Base-by-base conservation (phyloP, 1,140 invertebrate species). In the Pararge aegeria region DNA sequence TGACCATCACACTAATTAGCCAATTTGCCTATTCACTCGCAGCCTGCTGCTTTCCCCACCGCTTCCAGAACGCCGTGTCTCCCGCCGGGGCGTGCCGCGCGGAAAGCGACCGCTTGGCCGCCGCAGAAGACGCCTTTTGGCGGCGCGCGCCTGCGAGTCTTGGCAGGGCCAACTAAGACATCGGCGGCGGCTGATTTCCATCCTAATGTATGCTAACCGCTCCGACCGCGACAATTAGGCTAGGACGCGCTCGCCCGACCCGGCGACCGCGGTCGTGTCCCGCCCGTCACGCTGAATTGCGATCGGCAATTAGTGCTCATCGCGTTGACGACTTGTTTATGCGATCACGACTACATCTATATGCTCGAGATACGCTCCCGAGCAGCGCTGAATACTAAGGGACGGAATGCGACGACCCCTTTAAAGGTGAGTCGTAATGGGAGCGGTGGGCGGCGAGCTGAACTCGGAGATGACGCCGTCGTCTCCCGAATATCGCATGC, bases 171-270 rank as follows among this genome's bases (percentile, higher is more conserved):
- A 59, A 73, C 64, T 67, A 79, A 83, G 80, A 84, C 83, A 64
- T 73, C 68, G 55, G 67, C 61, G 58, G 67, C 61, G 70, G 74
- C 68, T 83, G 76, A 84, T 87, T 78, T 65, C 60, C 72, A 83
- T 85, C 77, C 75, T 81, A 85, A 87, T 87, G 75, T 81, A 87
- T 87, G 84, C 70, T 77, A 87, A 66, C 66, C 67, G 63, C 49
- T 59, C 74, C 61, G 72, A 80, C 79, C 82, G 73, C 82, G 69
- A 69, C 73, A 83, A 87, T 87, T 87, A 87, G 79, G 75, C 72
- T 73, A 70, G 65, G 71, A 76, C 68, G 75, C 71, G 67, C 73
- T 61, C 54, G n/a, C n/a, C n/a, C n/a, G n/a, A n/a, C n/a, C n/a
- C n/a, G n/a, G n/a, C n/a, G n/a, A n/a, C 66, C 65, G 61, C 69